A percentile compares a stretch with the other conserved stretches of the same genome.
These are phyloP conservation scores for Eumerus sabulonum DNA, from an alignment of 2,888 invertebrate genomes.

Conservation along the genomic window DNA sequence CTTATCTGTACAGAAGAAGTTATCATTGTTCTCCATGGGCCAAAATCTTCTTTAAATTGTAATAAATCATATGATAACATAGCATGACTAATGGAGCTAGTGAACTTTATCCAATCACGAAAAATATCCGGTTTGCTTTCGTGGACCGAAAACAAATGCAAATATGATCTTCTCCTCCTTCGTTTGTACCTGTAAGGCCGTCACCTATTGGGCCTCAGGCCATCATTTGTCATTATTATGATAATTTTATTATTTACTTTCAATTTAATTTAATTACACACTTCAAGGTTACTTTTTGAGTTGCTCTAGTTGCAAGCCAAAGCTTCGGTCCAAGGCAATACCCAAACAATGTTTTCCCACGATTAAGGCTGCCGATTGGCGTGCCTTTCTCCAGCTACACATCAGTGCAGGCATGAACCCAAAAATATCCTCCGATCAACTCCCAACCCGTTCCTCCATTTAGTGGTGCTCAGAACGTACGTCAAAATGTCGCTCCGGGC, in stretches of 20 bases:
- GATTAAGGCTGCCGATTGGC: slow-evolving; percentile 21
- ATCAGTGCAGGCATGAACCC: slow-evolving; percentile 42
- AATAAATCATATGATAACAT: too few species aligned
- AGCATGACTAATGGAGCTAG: too few species aligned
- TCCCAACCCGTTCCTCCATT: slow-evolving; percentile 40
- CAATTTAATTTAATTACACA: slow-evolving; percentile 59
- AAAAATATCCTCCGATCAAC: slow-evolving; percentile 23
- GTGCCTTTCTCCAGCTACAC: slow-evolving; percentile 56
- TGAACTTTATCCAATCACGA: too few species aligned
- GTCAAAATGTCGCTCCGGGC: slow-evolving; percentile 78
- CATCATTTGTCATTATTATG: slow-evolving; percentile 40
- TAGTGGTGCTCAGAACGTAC: slow-evolving; percentile 73
- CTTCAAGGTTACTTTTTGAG: slow-evolving; percentile 37
- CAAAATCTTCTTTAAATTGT: too few species aligned
- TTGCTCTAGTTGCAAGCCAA: slow-evolving; percentile 4
- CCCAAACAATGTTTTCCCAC: slow-evolving; percentile 47
- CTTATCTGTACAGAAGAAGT: too few species aligned
- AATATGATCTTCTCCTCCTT: too few species aligned
- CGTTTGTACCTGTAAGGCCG: too few species aligned
- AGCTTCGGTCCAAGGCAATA: background rate
- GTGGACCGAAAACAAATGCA: too few species aligned
- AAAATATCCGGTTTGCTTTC: too few species aligned
- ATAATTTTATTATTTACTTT: slow-evolving; percentile 52
- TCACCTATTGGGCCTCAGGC: too few species aligned
- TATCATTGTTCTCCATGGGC: too few species aligned